Conservation (phyloP, 2,113 vertebrate species). For the Bucco capensis region DNA sequence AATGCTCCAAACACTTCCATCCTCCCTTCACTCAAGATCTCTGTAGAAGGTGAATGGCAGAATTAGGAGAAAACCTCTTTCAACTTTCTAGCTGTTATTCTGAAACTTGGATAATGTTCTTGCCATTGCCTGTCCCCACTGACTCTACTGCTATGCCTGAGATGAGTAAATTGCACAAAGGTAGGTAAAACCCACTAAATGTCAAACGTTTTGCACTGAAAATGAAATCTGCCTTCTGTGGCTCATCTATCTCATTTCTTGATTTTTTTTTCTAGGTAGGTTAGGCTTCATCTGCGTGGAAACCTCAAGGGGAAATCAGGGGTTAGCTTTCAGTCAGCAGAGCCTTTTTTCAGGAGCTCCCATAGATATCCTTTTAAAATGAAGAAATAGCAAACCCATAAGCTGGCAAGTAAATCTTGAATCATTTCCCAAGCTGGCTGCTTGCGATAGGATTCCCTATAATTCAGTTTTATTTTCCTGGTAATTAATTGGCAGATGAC, state of each 20-base stretch:
- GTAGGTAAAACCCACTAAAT: not conserved
- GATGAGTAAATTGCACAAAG: not conserved
- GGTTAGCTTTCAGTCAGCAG: not conserved
- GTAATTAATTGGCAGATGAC: not conserved
- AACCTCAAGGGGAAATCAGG: not conserved
- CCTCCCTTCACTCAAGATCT: fast-evolving
- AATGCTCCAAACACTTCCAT: not conserved
- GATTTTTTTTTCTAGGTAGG: not conserved
- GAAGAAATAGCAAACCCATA: not conserved
- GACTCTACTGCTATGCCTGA: not conserved
- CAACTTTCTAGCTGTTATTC: not conserved
- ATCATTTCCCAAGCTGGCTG: not conserved
- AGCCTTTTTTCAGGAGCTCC: not conserved
- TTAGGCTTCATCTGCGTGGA: not conserved
- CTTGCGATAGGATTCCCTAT: not conserved
- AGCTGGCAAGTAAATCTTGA: not conserved
- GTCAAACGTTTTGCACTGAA: not conserved
- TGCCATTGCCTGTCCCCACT: not conserved
- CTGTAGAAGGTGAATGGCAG: not conserved
- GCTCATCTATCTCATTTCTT: not conserved
- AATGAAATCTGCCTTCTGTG: not conserved
- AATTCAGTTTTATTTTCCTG: not conserved
- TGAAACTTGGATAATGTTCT: not conserved
- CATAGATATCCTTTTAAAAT: not conserved
- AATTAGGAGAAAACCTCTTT: not conserved